Base-by-base conservation (phyloP, 2,113 vertebrate genomes). In the Micronisus gabar region DNA sequence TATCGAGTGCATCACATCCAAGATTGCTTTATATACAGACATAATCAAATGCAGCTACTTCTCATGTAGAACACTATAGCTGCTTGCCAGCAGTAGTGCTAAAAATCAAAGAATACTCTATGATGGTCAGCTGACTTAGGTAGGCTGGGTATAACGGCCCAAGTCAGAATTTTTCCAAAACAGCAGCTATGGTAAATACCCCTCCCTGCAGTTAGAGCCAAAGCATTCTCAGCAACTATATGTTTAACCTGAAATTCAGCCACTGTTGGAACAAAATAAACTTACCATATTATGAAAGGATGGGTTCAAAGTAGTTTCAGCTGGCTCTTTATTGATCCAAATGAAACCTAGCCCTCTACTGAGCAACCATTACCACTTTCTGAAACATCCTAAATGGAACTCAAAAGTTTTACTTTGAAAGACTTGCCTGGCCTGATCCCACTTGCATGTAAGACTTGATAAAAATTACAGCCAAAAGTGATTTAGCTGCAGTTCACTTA, bases 91-190 rank as follows among this genome's bases (percentile, higher is more conserved):
- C 47, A 72, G 20, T 29, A 23, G 13, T 34, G 70, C 15, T 36
- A 45, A 56, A 72, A 63, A 71, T 10, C 41, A 71, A 90, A 89
- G 20, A 50, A 53, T 23, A 40, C 7, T 30, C 2, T 29, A 2
- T 7, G 21, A 52, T 0, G 0, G 41, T 22, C 7, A 0, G 25
- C 58, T 91, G 59, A 27, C 20, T 70, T 34, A 12, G 0, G 18
- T 34, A 81, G 36, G 47, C 13, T 25, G 30, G 13, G 61, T 80
- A 7, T 8, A 83, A 73, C 21, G 30, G 38, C 25, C 22, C 30
- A 61, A 70, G 38, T 7, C 55, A 71, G 30, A 74, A 52, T 11
- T 81, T 72, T 84, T 50, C 61, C 9, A 4, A 61, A 72, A 53
- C 25, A 71, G 41, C 30, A 81, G 30, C 18, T 78, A 73, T 47